Base-by-base conservation (phyloP, 2,888 invertebrate genomes). In the Drosophila antonietae region DNA sequence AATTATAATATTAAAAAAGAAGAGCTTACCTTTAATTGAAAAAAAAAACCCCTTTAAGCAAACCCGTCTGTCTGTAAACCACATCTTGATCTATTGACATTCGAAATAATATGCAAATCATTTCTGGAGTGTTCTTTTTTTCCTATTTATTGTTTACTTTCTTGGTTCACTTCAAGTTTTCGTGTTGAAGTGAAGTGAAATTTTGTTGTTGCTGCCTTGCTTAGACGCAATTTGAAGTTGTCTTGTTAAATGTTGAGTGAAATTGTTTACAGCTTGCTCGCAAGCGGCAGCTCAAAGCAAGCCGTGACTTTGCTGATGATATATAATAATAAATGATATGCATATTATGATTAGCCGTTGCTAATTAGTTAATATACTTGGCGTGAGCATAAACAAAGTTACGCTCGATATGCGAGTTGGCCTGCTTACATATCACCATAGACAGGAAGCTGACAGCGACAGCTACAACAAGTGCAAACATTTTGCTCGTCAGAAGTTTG, bases 401-500 rank as follows among this genome's bases (percentile, higher is more conserved):
- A 10, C 18, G 28, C 57, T 44, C 18, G 37, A 15, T 53, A 39
- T 28, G n/a, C 55, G 10, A 12, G 33, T 57, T 74, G 71, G 70
- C 63, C 74, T 68, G 78, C 46, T 68, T 10, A 77, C 60, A 56
- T 68, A 76, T 47, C 60, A 37, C 28, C 61, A 61, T 43, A 86
- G 79, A 74, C 87, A 81, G 83, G 83, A 87, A 87, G 81, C 72
- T 20, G 62, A 43, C 43, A 69, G 51, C 64, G 46, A 23, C 18
- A 44, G 35, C 23, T 1, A 14, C 41, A 62, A 49, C n/a, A 43
- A 55, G 28, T 28, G 41, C 53, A 67, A 67, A 51, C 14, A 59
- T 59, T 67, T 67, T 52, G 46, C 68, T 60, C 33, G 73, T 75
- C 70, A 75, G 14, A 62, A 83, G 81, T 81, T 80, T 66, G 57